phyloP scores from a whole-genome alignment of 2,113 vertebrate genomes.

The Hassar affinis region DNA sequence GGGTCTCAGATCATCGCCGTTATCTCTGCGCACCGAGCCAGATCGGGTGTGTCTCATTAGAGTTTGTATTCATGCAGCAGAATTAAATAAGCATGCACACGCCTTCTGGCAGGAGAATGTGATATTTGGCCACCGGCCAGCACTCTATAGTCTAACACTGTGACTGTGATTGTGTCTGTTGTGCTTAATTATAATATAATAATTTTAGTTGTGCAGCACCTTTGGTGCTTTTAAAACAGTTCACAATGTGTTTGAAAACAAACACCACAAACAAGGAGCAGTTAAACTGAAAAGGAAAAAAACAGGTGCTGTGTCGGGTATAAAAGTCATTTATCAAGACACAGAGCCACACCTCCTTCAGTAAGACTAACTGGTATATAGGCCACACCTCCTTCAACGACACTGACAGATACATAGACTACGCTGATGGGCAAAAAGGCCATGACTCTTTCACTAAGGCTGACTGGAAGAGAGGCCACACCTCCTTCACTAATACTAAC shows the following conservation, averaged over 20 bases:
- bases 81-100: slow-evolving; percentile 23
- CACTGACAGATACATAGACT: background rate
- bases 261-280: background rate
- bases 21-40: slow-evolving; percentile 6
- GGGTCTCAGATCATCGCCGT: background rate
- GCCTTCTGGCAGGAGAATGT: slow-evolving; percentile 16
- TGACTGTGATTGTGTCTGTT: background rate
- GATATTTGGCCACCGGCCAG: slow-evolving; percentile 19
- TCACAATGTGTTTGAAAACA: background rate
- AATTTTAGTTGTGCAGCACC: slow-evolving; percentile 8
- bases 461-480: background rate
- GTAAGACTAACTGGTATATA: background rate
- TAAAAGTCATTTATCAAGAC: background rate
- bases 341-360: background rate
- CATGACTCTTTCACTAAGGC: background rate
- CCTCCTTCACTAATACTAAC: background rate
- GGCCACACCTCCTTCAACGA: background rate
- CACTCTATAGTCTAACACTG: background rate
- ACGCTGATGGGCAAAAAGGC: too few relatives aligned
- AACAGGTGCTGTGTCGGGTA: background rate
- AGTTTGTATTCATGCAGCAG: slow-evolving; percentile 13
- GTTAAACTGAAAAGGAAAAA: background rate
- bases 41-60: slow-evolving; percentile 18
- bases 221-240: background rate
- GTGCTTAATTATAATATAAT: slow-evolving; percentile 6